Percentiles rank a stretch among this genome's conserved stretches.
Conservation (phyloP, 1,140 invertebrate species). For the Eumaeus atala region DNA sequence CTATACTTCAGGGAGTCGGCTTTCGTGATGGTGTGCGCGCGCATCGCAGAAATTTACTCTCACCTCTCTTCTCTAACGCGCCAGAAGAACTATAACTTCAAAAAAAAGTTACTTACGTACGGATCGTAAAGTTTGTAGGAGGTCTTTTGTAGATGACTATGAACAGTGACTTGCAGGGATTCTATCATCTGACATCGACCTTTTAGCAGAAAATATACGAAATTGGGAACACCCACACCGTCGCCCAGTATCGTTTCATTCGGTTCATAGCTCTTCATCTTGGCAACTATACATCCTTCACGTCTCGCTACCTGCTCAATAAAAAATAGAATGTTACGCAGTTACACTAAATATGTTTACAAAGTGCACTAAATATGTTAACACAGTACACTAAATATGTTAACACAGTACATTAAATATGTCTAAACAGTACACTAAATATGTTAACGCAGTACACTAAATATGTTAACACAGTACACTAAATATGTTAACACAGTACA, state of each 20-base stretch:
- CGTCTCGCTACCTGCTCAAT: slow-evolving; percentile 62
- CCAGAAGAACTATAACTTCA: background rate
- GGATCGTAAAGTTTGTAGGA: slow-evolving; percentile 71
- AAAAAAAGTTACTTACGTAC: slow-evolving; percentile 39
- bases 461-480: no score
- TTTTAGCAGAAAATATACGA: slow-evolving; percentile 77
- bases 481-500: no score
- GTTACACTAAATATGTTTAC: no score
- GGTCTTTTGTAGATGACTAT: slow-evolving; percentile 44
- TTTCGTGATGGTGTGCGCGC: no score
- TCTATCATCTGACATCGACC: slow-evolving; percentile 79
- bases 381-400: no score
- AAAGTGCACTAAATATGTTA: no score
- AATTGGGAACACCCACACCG: slow-evolving; percentile 76
- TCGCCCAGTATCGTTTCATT: slow-evolving; percentile 79
- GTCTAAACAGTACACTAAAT: no score
- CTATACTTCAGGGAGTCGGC: no score
- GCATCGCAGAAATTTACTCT: no score
- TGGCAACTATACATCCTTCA: slow-evolving; percentile 79
- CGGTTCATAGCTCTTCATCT: slow-evolving; percentile 73
- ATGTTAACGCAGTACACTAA: no score
- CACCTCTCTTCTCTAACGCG: no score
- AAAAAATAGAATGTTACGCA: slow-evolving; percentile 17
- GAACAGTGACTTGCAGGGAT: slow-evolving; percentile 69
- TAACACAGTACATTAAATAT: no score